Conservation (phyloP, 2,888 invertebrate genomes). For the Caenorhabditis macrosperma region DNA sequence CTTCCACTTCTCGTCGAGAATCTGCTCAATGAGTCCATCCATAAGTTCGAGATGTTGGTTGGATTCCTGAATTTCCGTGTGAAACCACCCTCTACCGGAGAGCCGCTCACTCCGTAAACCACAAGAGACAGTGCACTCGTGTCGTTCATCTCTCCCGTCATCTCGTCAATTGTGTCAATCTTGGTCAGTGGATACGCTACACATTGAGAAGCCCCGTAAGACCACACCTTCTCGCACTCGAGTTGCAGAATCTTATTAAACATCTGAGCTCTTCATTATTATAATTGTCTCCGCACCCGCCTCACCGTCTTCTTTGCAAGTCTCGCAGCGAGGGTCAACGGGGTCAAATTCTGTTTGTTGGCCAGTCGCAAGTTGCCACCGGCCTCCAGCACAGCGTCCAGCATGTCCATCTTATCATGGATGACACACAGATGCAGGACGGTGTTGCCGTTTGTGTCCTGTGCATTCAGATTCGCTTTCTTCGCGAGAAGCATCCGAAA, state of each 20-base stretch:
- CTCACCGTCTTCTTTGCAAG: conserved; percentile 88
- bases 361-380: conserved; percentile 91
- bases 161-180: conserved; percentile 94
- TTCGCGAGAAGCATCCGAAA: conserved; percentile 91
- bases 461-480: conserved; percentile 90
- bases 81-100: not conserved
- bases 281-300: not conserved
- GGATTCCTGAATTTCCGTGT: conserved; percentile 86
- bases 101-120: conserved; percentile 89
- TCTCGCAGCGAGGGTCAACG: conserved; percentile 93
- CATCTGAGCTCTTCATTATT: conserved; percentile 83
- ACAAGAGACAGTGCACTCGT: conserved; percentile 95
- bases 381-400: conserved; percentile 94
- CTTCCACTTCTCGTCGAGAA: conserved; percentile 97
- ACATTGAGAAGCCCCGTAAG: conserved; percentile 87
- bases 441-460: conserved; percentile 97
- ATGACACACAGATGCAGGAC: conserved; percentile 96
- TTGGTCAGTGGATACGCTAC: conserved; percentile 87
- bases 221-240: conserved; percentile 97
- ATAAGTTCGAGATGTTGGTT: conserved; percentile 94
- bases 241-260: conserved; percentile 97
- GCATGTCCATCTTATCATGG: conserved; percentile 91
- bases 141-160: conserved; percentile 93
- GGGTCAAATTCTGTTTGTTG: conserved; percentile 91
- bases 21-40: conserved; percentile 93